Evolutionary conservation across 2,113 vertebrate species (phyloP), one percentile per base, ranked within the genome.

Genomic region (Todiramphus saurophagus): DNA sequence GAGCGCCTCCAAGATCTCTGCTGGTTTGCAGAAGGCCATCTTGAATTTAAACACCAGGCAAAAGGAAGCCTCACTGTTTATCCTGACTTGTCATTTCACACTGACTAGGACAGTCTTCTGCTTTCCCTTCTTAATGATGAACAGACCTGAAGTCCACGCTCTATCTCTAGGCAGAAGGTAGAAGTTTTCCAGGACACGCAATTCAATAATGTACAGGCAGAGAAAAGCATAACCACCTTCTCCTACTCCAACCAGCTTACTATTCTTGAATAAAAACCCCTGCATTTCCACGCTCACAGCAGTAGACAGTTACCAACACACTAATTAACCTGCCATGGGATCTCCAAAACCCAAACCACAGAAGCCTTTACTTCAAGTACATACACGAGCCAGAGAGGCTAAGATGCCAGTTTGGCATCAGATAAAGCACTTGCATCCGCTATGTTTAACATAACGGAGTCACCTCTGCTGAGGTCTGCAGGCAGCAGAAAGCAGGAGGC

Each of bases 311-410:
- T 60, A 27, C 10, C 3, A 8, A 5, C 27, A 9, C 3, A 17
- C 33, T 41, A 7, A 28, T 66, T 37, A 44, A 0, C 67, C 33
- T 51, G 31, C 7, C 50, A 15, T 1, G 17, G 50, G 9, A 12
- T 11, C 50, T 24, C 48, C 2, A 2, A 58, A 39, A 25, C 3
- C 16, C 39, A 33, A 48, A 4, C 60, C 2, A 5, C 0, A 0
- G 10, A 33, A 66, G 50, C 8, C 27, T 73, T 66, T 43, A 30
- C 63, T 50, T 50, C 19, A 74, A 44, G 7, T 9, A 44, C 43
- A 51, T 12, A 27, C 4, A 4, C 2, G 8, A 39, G 35, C 78
- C 85, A 75, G 28, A 62, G 28, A 63, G 60, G 48, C 33, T 9
- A 13, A 37, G 37, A 3, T 43, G 19, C 2, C 44, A 46, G 43